phyloP scores from a whole-genome alignment of 2,888 invertebrate species.

The Dolomedes plantarius region DNA sequence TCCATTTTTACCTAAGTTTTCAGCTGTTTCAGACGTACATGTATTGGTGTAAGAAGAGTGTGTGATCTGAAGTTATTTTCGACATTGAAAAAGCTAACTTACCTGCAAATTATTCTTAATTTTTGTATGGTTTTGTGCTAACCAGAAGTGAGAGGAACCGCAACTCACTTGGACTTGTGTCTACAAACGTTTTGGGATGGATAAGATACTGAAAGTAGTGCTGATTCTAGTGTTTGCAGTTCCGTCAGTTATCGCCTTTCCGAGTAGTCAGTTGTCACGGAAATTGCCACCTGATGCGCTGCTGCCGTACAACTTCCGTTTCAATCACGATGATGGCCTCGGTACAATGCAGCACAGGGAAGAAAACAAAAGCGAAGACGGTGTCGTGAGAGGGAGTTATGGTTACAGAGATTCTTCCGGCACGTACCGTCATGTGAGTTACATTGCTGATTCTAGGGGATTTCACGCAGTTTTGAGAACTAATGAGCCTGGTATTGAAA shows the following conservation, averaged over 20 bases:
- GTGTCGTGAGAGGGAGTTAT: conserved; percentile 49
- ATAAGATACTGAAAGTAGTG: not conserved
- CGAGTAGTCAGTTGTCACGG: not conserved
- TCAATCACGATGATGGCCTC: conserved; percentile 44
- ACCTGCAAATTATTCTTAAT: too few relatives aligned
- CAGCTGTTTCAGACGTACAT: too few relatives aligned
- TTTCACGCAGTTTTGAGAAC: conserved; percentile 64
- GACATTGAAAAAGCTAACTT: too few relatives aligned
- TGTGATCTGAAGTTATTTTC: too few relatives aligned
- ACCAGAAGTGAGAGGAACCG: too few relatives aligned
- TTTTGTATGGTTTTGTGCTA: too few relatives aligned
- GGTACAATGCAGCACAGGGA: conserved; percentile 56
- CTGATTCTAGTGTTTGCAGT: not conserved
- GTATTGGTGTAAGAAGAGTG: too few relatives aligned
- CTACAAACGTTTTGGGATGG: too few relatives aligned
- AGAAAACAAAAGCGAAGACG: conserved; percentile 47
- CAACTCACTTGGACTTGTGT: too few relatives aligned
- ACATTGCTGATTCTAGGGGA: conserved; percentile 44
- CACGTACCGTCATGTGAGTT: conserved; percentile 61
- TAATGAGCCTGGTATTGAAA: conserved; percentile 62
- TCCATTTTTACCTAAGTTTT: too few relatives aligned
- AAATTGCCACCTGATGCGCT: not conserved
- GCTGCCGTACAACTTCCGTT: conserved; percentile 46
- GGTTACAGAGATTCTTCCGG: conserved; percentile 59
- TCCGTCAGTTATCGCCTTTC: not conserved